Base-by-base conservation (phyloP, 2,113 vertebrate genomes). In the Nansenia antarctica region DNA sequence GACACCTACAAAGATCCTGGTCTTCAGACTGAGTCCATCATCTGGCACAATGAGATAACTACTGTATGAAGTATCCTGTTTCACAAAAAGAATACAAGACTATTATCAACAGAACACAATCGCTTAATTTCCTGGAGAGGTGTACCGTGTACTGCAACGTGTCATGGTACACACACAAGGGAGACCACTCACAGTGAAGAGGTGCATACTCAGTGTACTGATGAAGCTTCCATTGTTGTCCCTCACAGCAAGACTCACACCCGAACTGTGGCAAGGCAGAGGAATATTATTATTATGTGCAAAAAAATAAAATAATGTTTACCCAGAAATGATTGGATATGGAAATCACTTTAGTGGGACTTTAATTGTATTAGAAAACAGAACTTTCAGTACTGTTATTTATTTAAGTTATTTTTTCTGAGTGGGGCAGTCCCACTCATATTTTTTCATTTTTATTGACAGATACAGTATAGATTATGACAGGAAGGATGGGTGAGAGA, bases 201-300 rank as follows among this genome's bases (percentile, higher is more conserved):
- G 87, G 14, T 49, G 0, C 81, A 92, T 84, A 14, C 62, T 81
- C 49, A 93, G 76, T 1, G 90, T 91, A 67, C 88, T 92, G 75
- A 92, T 76, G 69, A 93, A 93, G 63, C 78, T 91, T 0, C 91
- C 91, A 14, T 91, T 92, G 34, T 88, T 91, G 79, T 89, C 91
- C 58, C 54, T 84, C 1, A 93, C 81, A 52, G 84, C 89, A 2
- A 92, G 18, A 55, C 65, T 91, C 69, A 87, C 85, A 26, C 91
- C 92, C 31, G 89, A 83, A 35, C 92, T 93, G 87, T 27, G 26
- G 26, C 12, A 57, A 79, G 63, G 9, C 11, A 15, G 18, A 5
- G 39, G 39, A 42, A 42, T 42, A 15, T 18, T 42, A 5, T 15
- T n/a, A n/a, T n/a, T n/a, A n/a, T n/a, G n/a, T n/a, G n/a, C n/a